Percentiles rank a stretch among this genome's conserved stretches.
Conservation (phyloP, 2,888 invertebrate genomes). For the Calameuta pallipes region DNA sequence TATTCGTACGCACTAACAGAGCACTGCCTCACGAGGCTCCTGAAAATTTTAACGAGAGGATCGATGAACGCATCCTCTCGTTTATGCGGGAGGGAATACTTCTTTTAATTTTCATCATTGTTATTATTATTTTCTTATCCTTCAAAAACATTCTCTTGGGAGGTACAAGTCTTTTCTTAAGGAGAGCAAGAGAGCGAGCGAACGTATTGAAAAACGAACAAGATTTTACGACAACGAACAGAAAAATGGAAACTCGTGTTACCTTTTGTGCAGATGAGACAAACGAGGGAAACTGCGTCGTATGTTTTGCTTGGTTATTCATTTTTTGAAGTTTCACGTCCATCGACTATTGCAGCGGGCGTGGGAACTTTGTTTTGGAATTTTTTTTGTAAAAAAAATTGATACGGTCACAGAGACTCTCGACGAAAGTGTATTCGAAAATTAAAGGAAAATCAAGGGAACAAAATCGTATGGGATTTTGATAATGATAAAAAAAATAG, state of each 20-base stretch:
- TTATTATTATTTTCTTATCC: slow-evolving; percentile 3
- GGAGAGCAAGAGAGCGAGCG: slow-evolving; percentile 17
- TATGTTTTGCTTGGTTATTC: neutral
- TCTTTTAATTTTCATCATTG: neutral
- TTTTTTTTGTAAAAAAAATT: neutral
- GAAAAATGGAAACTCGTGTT: neutral
- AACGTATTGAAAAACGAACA: neutral
- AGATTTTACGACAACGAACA: neutral
- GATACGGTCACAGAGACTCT: neutral
- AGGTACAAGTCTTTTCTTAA: slow-evolving; percentile 11
- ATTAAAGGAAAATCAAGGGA: neutral
- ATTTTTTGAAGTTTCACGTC: neutral
- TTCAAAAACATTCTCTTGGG: slow-evolving; percentile 2
- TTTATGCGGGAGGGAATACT: neutral
- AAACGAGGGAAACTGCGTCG: neutral
- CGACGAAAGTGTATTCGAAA: neutral
- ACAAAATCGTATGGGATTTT: neutral
- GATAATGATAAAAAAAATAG: neutral
- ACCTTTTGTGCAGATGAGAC: neutral
- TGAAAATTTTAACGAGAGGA: neutral
- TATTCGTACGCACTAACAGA: slow-evolving; percentile 16
- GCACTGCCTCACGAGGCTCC: slow-evolving; percentile 1
- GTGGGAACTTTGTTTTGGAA: neutral
- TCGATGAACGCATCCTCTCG: neutral
- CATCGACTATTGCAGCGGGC: neutral